Evolutionary conservation across 2,888 invertebrate genomes (phyloP).

Genomic region (Pollenia angustigena): DNA sequence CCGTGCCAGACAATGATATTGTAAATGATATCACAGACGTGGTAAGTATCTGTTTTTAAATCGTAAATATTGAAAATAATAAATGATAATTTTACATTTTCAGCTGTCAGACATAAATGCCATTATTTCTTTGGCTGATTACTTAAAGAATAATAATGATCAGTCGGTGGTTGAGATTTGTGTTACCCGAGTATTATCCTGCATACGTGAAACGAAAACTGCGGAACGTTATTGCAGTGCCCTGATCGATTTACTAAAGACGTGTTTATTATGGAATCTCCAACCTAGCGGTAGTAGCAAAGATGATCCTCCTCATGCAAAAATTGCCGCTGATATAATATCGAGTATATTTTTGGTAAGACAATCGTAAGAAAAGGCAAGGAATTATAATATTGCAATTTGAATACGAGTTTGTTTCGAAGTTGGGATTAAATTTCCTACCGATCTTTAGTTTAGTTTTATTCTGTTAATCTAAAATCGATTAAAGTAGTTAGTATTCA

Average conservation of each 20-base stretch:
- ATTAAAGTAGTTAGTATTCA: no score
- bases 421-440: no score
- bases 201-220: slow-evolving; percentile 93
- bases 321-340: slow-evolving; percentile 97
- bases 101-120: slow-evolving; percentile 90
- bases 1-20: slow-evolving; percentile 93
- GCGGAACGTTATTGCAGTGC: slow-evolving; percentile 93
- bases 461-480: no score
- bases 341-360: slow-evolving; percentile 96
- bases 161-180: slow-evolving; percentile 98
- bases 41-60: slow-evolving; percentile 85
- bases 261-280: slow-evolving; percentile 94
- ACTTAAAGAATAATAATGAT: slow-evolving; percentile 94
- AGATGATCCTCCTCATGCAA: slow-evolving; percentile 97
- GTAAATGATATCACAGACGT: slow-evolving; percentile 93
- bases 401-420: no score
- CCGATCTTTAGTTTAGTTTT: no score
- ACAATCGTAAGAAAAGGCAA: slow-evolving; percentile 63
- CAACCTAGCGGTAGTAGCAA: slow-evolving; percentile 89
- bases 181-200: slow-evolving; percentile 94
- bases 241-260: slow-evolving; percentile 92
- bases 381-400: no score
- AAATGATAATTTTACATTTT: slow-evolving; percentile 8
- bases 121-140: slow-evolving; percentile 93
- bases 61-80: neutral